These are phyloP conservation scores for Meloidogyne hapla DNA, from an alignment of 1,140 invertebrate species.

Conservation along the genomic window DNA sequence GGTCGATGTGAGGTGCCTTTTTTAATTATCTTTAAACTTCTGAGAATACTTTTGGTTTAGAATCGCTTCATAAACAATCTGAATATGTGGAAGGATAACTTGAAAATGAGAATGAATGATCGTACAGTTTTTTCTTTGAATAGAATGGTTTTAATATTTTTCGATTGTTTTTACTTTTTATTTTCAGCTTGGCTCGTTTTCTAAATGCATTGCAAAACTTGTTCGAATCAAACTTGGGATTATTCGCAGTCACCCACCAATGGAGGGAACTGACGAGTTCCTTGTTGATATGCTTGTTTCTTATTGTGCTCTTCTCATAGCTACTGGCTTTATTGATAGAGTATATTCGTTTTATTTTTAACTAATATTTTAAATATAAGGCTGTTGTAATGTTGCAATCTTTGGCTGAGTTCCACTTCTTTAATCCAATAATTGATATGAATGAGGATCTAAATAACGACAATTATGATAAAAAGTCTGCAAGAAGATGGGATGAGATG, in stretches of 20 bases:
- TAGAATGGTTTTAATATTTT: conserved; percentile 1
- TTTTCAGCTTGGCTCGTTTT: not conserved
- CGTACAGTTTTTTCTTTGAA: conserved; percentile 10
- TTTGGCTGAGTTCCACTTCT: conserved; percentile 24
- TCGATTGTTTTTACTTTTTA: not conserved
- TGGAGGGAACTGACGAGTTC: conserved; percentile 16
- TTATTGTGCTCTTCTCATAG: conserved; percentile 5
- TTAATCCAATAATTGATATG: not conserved
- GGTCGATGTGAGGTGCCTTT: not conserved
- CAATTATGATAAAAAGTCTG: not conserved
- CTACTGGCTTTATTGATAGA: conserved; percentile 3
- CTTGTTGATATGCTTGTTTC: conserved; percentile 14
- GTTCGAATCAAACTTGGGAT: conserved; percentile 9
- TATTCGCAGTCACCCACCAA: not conserved
- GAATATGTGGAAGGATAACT: conserved; percentile 21
- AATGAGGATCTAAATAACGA: not conserved
- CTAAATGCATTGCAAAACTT: conserved; percentile 13
- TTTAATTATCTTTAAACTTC: too few relatives aligned
- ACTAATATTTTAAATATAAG: not conserved
- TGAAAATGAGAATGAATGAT: conserved; percentile 21
- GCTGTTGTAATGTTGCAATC: conserved; percentile 20
- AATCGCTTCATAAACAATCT: conserved; percentile 24
- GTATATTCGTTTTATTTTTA: not conserved
- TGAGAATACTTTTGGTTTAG: too few relatives aligned
- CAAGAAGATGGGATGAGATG: not conserved